phyloP scores from a whole-genome alignment of 1,140 invertebrate genomes.

The Lepidurus arcticus region DNA sequence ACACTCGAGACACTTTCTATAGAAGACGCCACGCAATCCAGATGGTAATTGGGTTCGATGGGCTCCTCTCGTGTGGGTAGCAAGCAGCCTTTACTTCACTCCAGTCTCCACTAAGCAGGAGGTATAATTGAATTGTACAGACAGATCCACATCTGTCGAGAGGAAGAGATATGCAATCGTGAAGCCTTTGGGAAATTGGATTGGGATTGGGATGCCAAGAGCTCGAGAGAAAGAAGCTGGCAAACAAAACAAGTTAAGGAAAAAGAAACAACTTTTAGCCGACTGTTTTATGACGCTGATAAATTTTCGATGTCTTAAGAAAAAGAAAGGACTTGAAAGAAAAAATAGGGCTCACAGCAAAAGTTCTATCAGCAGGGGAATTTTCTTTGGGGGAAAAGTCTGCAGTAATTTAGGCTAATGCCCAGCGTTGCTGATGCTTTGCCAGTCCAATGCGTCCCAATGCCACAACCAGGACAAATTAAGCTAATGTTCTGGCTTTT shows the following conservation, averaged over 20 bases:
- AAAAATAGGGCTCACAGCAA: conserved; percentile 8
- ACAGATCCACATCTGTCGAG: background rate
- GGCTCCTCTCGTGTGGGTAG: background rate
- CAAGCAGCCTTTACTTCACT: background rate
- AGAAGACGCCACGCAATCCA: background rate
- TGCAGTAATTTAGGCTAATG: conserved; percentile 19
- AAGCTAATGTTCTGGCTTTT: background rate
- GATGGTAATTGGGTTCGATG: background rate
- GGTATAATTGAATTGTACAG: conserved; percentile 22
- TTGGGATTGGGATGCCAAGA: background rate
- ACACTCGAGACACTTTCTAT: too few species aligned
- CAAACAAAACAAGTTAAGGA: background rate
- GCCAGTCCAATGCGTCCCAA: conserved; percentile 9
- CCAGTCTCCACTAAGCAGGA: background rate
- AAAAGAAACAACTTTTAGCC: conserved; percentile 19
- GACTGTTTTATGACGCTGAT: conserved; percentile 21
- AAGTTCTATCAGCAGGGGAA: background rate
- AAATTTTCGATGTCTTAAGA: background rate
- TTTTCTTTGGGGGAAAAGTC: background rate
- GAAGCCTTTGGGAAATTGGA: background rate
- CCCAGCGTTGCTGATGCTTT: background rate
- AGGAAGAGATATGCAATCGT: background rate
- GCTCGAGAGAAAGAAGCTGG: background rate
- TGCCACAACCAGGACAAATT: background rate
- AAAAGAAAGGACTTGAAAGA: background rate